Percentiles rank a stretch among this genome's conserved stretches.
Evolutionary conservation across 2,888 invertebrate species (phyloP).

Genomic region (Microplitis deprimator): DNA sequence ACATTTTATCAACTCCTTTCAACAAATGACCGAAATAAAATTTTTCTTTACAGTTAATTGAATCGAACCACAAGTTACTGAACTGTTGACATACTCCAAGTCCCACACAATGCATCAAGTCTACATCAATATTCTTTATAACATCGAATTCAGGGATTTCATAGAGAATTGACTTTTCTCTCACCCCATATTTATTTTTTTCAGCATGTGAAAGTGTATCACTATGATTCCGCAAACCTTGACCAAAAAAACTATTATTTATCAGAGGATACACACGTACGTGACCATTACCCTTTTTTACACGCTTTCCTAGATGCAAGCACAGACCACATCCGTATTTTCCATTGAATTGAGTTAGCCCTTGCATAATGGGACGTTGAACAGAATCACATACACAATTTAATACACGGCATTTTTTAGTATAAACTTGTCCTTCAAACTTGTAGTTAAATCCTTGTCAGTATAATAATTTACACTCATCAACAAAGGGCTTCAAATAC

Average conservation of each 20-base stretch:
- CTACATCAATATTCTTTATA: constrained; percentile 15
- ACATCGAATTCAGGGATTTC: constrained; percentile 31
- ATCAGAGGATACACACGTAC: constrained; percentile 13
- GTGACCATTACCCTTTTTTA: not conserved
- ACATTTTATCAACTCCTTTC: not conserved
- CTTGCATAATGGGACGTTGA: not conserved
- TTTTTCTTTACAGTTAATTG: not conserved
- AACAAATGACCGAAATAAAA: constrained; percentile 20
- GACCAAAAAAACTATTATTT: constrained; percentile 1
- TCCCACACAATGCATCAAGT: constrained; percentile 35
- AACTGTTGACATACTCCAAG: constrained; percentile 32
- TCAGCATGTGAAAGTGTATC: constrained; percentile 7
- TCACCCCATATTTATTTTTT: constrained; percentile 16
- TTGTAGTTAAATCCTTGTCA: not conserved
- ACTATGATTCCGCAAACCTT: not conserved
- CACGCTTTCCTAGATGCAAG: not conserved
- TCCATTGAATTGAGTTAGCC: not conserved
- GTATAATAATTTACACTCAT: constrained; percentile 5
- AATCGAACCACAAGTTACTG: constrained; percentile 32
- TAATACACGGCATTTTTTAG: not conserved
- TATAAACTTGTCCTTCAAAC: no score
- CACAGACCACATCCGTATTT: not conserved
- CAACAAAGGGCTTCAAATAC: not conserved
- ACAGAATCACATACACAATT: constrained; percentile 2
- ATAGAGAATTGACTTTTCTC: constrained; percentile 13